phyloP scores from a whole-genome alignment of 2,113 vertebrate species.

The Lampris incognitus region DNA sequence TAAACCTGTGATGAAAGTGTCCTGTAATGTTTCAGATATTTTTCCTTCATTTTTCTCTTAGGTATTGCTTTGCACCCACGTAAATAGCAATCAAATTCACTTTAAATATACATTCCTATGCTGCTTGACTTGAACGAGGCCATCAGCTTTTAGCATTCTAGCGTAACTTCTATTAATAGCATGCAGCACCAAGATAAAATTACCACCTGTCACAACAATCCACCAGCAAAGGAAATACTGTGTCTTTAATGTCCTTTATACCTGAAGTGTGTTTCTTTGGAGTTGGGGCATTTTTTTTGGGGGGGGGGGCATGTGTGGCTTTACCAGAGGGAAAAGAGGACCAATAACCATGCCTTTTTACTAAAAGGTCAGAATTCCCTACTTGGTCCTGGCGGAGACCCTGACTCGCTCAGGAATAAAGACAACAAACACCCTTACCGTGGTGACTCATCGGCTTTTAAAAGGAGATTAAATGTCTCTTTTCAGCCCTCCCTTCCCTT shows the following conservation, averaged over 20 bases:
- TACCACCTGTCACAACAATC: conserved; percentile 51
- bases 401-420: conserved; percentile 53
- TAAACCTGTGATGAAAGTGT: conserved; percentile 13
- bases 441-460: conserved; percentile 61
- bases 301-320: conserved; percentile 6
- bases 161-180: conserved; percentile 27
- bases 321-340: conserved; percentile 32
- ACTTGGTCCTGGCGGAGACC: conserved; percentile 55
- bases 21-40: not conserved
- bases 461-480: conserved; percentile 64
- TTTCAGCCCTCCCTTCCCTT: not conserved
- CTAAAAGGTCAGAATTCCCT: conserved; percentile 68
- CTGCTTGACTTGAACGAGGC: conserved; percentile 4
- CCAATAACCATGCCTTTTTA: conserved; percentile 51
- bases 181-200: conserved; percentile 33
- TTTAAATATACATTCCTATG: conserved; percentile 21
- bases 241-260: conserved; percentile 24
- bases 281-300: not conserved
- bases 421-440: conserved; percentile 48
- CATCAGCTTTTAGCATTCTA: conserved; percentile 28
- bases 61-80: not conserved
- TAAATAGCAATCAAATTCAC: conserved; percentile 11
- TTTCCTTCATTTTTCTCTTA: not conserved
- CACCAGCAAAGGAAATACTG: conserved; percentile 33
- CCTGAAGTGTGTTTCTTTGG: not conserved